phyloP scores from a whole-genome alignment of 1,140 invertebrate genomes.

The Tetramorium simillimum region DNA sequence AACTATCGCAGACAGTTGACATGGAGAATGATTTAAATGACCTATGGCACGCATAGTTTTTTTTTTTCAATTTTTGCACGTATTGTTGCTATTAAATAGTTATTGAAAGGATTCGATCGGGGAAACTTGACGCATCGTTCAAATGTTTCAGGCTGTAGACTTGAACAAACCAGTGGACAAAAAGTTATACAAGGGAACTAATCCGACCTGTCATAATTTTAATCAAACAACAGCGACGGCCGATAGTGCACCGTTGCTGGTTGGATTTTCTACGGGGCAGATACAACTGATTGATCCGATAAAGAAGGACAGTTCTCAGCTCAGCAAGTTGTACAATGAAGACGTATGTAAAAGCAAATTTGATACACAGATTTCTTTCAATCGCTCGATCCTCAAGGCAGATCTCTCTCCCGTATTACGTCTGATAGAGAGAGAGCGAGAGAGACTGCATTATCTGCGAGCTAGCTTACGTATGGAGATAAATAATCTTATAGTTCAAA shows the following conservation, averaged over 20 bases:
- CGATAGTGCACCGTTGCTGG: constrained; percentile 94
- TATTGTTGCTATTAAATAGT: neutral
- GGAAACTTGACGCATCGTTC: neutral
- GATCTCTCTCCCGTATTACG: neutral
- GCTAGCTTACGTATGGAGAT: constrained; percentile 21
- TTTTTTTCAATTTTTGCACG: neutral
- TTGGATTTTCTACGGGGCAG: constrained; percentile 98
- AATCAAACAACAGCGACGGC: constrained; percentile 93
- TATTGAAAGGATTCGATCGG: neutral
- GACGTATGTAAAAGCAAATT: constrained; percentile 89
- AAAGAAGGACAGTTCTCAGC: constrained; percentile 91
- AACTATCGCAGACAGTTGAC: neutral
- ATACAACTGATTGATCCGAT: constrained; percentile 99
- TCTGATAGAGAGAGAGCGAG: neutral
- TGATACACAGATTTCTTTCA: neutral
- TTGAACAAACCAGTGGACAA: constrained; percentile 98
- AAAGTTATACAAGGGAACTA: constrained; percentile 99
- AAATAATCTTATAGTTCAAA: constrained; percentile 36
- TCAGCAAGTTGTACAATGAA: constrained; percentile 99
- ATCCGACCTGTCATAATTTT: constrained; percentile 99
- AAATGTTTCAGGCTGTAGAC: constrained; percentile 92
- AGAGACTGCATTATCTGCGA: constrained; percentile 3
- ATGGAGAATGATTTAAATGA: neutral
- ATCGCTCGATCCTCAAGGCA: neutral
- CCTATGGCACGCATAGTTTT: neutral